These are phyloP conservation scores for Spondyliosoma cantharus DNA, from an alignment of 2,797 vertebrate species.

Conservation along the genomic window DNA sequence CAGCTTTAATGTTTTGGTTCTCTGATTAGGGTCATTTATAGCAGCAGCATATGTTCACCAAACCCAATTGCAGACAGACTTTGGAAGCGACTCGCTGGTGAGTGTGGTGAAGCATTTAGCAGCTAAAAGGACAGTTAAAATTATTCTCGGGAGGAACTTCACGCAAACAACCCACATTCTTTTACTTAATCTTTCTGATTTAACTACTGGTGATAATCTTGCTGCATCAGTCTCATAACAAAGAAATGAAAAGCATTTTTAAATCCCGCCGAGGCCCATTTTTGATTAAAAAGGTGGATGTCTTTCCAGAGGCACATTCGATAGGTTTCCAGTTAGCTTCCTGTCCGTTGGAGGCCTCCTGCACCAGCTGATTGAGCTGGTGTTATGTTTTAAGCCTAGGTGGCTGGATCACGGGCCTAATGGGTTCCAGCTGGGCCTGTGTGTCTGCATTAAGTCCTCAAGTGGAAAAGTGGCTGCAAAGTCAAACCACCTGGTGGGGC, in stretches of 20 bases:
- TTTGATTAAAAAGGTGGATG: neutral
- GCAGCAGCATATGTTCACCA: neutral
- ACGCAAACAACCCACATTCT: neutral
- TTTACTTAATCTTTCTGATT: neutral
- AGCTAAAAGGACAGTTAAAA: neutral
- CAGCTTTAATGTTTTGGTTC: neutral
- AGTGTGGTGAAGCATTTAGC: neutral
- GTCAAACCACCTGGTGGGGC: constrained; percentile 95
- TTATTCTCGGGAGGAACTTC: neutral
- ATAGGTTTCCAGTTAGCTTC: constrained; percentile 35
- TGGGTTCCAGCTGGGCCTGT: constrained; percentile 90
- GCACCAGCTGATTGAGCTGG: constrained; percentile 83
- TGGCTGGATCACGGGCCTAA: constrained; percentile 83
- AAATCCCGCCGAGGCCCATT: neutral
- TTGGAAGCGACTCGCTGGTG: neutral
- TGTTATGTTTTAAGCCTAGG: constrained; percentile 79
- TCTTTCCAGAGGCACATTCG: constrained; percentile 34
- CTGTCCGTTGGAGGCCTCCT: constrained; percentile 49
- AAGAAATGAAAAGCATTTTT: neutral
- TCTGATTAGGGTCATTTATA: neutral
- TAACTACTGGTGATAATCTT: neutral
- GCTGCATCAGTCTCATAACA: neutral
- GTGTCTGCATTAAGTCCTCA: constrained; percentile 93
- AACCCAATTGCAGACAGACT: neutral
- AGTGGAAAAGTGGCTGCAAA: constrained; percentile 98